phyloP scores from a whole-genome alignment of 2,888 invertebrate species.

The Xestia c-nigrum region DNA sequence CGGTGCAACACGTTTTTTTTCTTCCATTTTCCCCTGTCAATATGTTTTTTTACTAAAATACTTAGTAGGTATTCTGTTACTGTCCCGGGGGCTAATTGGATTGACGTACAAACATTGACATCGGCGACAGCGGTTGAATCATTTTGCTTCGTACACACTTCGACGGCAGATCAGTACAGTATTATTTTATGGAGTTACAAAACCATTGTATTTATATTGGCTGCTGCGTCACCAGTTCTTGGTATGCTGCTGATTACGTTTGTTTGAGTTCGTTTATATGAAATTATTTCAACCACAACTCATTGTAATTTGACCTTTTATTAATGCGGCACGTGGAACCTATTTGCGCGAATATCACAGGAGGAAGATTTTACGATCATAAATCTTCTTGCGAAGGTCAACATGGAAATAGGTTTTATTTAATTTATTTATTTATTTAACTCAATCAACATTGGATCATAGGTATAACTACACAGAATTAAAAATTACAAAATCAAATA shows the following conservation, averaged over 20 bases:
- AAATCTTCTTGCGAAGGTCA: background rate
- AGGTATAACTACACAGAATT: too few species aligned
- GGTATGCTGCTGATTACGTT: background rate
- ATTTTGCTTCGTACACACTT: constrained; percentile 59
- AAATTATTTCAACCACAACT: background rate
- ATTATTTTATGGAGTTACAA: background rate
- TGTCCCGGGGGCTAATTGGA: constrained; percentile 76
- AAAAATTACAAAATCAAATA: too few species aligned
- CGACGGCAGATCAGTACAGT: background rate
- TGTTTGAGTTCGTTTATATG: background rate
- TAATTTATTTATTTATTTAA: too few species aligned
- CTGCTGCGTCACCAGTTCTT: too few species aligned
- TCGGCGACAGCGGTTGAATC: constrained; percentile 62
- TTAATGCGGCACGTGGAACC: background rate
- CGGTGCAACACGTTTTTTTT: too few species aligned
- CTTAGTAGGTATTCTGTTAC: constrained; percentile 82
- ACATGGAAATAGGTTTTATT: background rate
- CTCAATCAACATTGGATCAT: too few species aligned
- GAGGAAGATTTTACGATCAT: background rate
- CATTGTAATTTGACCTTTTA: background rate
- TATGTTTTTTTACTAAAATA: constrained; percentile 49
- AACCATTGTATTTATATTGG: too few species aligned
- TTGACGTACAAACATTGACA: constrained; percentile 75
- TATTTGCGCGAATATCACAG: background rate
- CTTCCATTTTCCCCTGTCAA: too few species aligned